Percentiles rank a stretch among this genome's conserved stretches.
Conservation (phyloP, 2,113 vertebrate genomes). For the Circaetus gallicus region DNA sequence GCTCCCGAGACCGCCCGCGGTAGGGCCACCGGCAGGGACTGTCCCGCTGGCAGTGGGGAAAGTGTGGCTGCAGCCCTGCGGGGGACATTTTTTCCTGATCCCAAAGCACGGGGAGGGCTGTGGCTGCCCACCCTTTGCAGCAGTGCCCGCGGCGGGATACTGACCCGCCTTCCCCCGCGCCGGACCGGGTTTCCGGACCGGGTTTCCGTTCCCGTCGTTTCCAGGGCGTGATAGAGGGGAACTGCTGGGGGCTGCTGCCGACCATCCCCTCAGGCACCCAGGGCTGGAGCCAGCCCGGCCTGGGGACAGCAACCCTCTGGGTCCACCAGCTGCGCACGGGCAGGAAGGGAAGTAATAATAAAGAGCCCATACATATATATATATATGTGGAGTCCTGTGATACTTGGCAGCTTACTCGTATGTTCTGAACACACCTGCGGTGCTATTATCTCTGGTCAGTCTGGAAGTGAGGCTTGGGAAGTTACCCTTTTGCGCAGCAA, state of each 20-base stretch:
- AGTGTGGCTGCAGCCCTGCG: not conserved
- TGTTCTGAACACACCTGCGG: not conserved
- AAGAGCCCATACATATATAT: fast-evolving
- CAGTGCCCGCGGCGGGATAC: not conserved
- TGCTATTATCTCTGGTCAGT: not conserved
- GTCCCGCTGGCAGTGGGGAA: not conserved
- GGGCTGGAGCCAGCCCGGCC: not conserved
- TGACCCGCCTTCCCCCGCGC: not conserved
- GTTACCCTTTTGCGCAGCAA: not conserved
- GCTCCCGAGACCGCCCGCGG: not conserved
- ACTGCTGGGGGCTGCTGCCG: not conserved
- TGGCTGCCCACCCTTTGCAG: not conserved
- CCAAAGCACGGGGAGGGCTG: not conserved
- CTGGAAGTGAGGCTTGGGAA: not conserved
- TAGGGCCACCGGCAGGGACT: not conserved
- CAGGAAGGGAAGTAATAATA: not conserved
- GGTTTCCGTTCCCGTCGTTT: not conserved
- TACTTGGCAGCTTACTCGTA: not conserved
- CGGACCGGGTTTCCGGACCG: fast-evolving
- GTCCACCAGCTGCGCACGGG: not conserved
- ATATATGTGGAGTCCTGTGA: not conserved
- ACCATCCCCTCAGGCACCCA: not conserved
- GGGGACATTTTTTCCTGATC: not conserved
- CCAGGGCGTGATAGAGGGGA: not conserved
- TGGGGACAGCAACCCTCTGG: not conserved